These are phyloP conservation scores for Etheostoma spectabile DNA, from an alignment of 2,113 vertebrate species.

Conservation along the genomic window DNA sequence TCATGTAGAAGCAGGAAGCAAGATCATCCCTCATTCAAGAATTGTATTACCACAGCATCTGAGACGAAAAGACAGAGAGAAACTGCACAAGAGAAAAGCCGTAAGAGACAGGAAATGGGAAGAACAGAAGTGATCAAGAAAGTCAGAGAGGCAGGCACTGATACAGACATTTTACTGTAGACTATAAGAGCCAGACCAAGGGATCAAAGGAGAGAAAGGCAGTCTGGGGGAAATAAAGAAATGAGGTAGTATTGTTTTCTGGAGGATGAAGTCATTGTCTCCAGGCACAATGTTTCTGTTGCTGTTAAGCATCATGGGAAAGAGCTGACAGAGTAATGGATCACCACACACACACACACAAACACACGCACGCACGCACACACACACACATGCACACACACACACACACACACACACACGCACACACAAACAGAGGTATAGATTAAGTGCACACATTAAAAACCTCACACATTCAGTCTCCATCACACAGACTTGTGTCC, in stretches of 20 bases:
- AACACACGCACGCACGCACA: no score
- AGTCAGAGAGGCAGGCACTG: conserved; percentile 12
- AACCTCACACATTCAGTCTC: conserved; percentile 14
- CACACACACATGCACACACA: no score
- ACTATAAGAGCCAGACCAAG: conserved; percentile 24
- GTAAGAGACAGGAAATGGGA: conserved; percentile 32
- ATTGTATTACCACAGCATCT: conserved; percentile 16
- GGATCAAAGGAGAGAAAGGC: conserved; percentile 41
- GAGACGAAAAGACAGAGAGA: conserved; percentile 41
- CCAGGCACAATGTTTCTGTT: conserved; percentile 64
- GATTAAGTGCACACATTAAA: conserved; percentile 1
- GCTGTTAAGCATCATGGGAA: conserved; percentile 72
- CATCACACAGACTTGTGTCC: not conserved
- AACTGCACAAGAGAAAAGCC: conserved; percentile 21
- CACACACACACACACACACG: not conserved
- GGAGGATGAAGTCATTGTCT: conserved; percentile 75
- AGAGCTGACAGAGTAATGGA: conserved; percentile 74
- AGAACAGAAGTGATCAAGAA: conserved; percentile 31
- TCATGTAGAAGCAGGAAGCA: conserved; percentile 42
- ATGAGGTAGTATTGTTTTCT: conserved; percentile 57
- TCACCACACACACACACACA: conserved; percentile 47
- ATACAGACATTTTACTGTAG: conserved; percentile 34
- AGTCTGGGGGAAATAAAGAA: conserved; percentile 54
- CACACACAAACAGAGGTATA: conserved; percentile 20
- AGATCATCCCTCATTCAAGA: conserved; percentile 31